Evolutionary conservation across 2,113 vertebrate genomes (phyloP), one percentile per base, ranked within the genome.

Genomic region (Clinocottus analis): DNA sequence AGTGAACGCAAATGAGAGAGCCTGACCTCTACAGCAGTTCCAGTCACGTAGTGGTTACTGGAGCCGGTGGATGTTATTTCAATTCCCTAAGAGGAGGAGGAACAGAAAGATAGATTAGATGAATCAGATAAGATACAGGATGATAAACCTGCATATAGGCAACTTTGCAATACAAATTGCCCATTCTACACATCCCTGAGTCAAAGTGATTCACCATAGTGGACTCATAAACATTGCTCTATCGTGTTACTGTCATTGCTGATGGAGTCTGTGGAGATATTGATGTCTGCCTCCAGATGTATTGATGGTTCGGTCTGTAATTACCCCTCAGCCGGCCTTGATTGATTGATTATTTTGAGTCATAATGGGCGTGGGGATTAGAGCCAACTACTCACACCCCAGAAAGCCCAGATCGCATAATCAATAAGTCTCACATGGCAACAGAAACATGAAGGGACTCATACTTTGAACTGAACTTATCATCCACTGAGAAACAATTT

Each of bases 1-100:
- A 70, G 31, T 2, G 25, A 79, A 27, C 49, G 27, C 33, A 70
- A 77, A 35, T 11, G 69, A 72, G 9, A 53, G 67, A 72, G 10
- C 64, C 92, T 89, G 59, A 99, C 98, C 96, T 96, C 94, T 0
- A 89, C 39, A 4, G 86, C 77, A 23, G 94, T 90, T 0, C 77
- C 93, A 0, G 96, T 96, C 89, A 99, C 94, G 0, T 96, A 97
- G 91, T 99, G 97, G 77, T 95, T 95, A 84, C 94, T 95, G 83
- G 95, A 97, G 86, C 92, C 92, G 8, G 95, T 96, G 85, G 96
- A 97, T 1, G 95, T 93, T 86, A 99, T 95, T 89, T 97, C 93
- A 0, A 98, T 94, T 39, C 95, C 95, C 97, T 97, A 84, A 43
- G 33, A 64, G 51, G 87, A 37, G 74, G 39, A 69, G 39, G 90